Conservation (phyloP, 2,113 vertebrate genomes). For the Athene noctua region DNA sequence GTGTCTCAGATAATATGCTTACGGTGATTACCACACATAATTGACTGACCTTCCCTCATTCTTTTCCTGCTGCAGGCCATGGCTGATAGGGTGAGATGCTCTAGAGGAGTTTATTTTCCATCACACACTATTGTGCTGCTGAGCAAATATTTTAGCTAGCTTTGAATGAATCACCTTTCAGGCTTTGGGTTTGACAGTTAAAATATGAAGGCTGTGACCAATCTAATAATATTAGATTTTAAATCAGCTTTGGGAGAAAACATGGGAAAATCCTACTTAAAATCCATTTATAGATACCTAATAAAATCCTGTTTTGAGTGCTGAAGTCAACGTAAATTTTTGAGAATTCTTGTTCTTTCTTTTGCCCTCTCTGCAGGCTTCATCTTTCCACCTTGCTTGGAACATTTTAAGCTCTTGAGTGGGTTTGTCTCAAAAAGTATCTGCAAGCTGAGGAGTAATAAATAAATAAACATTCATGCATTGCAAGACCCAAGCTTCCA, state of each 20-base stretch:
- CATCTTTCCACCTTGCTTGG: neutral
- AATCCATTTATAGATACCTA: constrained; percentile 42
- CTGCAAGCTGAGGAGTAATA: neutral
- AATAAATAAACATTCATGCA: neutral
- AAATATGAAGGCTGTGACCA: constrained; percentile 79
- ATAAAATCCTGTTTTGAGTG: constrained; percentile 59
- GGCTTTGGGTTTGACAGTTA: constrained; percentile 76
- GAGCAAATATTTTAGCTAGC: constrained; percentile 97
- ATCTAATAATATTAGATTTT: constrained; percentile 77
- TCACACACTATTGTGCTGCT: constrained; percentile 86
- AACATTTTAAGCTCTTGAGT: constrained; percentile 12
- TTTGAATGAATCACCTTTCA: constrained; percentile 88
- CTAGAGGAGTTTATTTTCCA: constrained; percentile 86
- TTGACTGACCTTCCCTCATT: constrained; percentile 95
- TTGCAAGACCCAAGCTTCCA: neutral
- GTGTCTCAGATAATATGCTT: constrained; percentile 94
- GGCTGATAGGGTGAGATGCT: constrained; percentile 84
- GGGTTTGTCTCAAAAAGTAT: constrained; percentile 21
- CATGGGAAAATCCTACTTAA: constrained; percentile 68
- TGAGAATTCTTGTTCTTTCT: constrained; percentile 28
- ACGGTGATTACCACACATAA: constrained; percentile 94
- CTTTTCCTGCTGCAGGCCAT: constrained; percentile 84
- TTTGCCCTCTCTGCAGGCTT: neutral
- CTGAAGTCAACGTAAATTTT: neutral
- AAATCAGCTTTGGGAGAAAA: constrained; percentile 70